phyloP scores from a whole-genome alignment of 2,113 vertebrate species.

The Mungos mungo region DNA sequence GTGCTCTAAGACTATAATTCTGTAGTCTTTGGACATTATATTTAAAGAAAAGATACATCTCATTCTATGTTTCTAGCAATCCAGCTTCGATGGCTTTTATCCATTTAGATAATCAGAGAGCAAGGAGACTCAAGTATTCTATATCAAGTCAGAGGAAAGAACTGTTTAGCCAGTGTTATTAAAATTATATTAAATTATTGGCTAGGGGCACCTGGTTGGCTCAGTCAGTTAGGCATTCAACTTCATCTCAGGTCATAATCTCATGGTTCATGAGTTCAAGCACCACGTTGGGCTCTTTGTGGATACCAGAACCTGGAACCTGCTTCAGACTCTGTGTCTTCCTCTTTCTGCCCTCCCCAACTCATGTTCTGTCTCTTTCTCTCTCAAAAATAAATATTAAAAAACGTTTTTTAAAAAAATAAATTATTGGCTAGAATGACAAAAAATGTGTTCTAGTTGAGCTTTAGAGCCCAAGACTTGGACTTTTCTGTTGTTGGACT shows the following conservation, averaged over 20 bases:
- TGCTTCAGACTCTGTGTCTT: too few species aligned
- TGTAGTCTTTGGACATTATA: not conserved
- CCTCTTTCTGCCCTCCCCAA: too few species aligned
- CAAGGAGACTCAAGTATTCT: not conserved
- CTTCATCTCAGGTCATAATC: too few species aligned
- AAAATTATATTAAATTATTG: constrained; percentile 25
- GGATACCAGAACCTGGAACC: too few species aligned
- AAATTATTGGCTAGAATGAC: not conserved
- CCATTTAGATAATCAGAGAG: not conserved
- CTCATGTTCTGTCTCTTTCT: too few species aligned
- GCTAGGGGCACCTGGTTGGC: not conserved
- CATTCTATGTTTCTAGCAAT: not conserved
- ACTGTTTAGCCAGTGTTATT: not conserved
- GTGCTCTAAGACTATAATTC: not conserved
- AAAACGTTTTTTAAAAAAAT: too few species aligned
- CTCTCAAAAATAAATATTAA: too few species aligned
- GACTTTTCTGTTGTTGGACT: not conserved
- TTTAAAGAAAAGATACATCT: not conserved
- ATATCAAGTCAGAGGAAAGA: not conserved
- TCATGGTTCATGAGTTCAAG: too few species aligned
- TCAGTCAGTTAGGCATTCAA: too few species aligned
- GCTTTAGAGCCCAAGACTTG: not conserved
- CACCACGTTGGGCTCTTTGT: too few species aligned
- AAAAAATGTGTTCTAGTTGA: not conserved
- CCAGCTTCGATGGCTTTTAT: not conserved